Conservation (phyloP, 2,888 invertebrate genomes). For the Acanthopleura granulata region DNA sequence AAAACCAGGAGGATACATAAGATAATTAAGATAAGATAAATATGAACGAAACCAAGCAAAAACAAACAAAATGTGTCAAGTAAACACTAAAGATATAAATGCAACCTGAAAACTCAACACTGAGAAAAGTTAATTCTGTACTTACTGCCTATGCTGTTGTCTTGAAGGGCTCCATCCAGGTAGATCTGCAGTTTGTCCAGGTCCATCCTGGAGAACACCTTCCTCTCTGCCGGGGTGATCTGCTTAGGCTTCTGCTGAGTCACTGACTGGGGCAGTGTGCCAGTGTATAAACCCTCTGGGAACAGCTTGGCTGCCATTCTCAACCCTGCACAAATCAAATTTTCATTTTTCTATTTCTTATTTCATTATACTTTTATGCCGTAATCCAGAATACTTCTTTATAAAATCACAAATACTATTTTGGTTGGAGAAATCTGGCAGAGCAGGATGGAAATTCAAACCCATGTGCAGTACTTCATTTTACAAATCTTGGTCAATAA, state of each 20-base stretch:
- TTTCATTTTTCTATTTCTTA: too few species aligned
- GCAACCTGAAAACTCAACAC: background rate
- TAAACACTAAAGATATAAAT: background rate
- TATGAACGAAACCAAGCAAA: too few species aligned
- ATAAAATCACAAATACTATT: too few species aligned
- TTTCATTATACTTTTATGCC: too few species aligned
- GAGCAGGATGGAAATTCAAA: too few species aligned
- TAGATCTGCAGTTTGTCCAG: slow-evolving; percentile 54
- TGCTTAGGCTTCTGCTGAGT: slow-evolving; percentile 27
- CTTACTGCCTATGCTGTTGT: slow-evolving; percentile 63
- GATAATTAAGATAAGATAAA: too few species aligned
- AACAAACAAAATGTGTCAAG: too few species aligned
- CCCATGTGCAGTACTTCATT: too few species aligned
- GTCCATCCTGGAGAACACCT: slow-evolving; percentile 48
- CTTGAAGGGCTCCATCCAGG: slow-evolving; percentile 54
- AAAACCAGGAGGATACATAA: too few species aligned
- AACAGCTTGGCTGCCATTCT: slow-evolving; percentile 65
- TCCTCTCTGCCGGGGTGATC: slow-evolving; percentile 32
- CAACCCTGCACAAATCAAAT: slow-evolving; percentile 52
- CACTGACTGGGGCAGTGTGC: slow-evolving; percentile 54
- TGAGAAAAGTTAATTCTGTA: slow-evolving; percentile 12
- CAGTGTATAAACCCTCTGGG: slow-evolving; percentile 66
- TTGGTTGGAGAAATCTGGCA: too few species aligned
- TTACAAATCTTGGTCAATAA: too few species aligned
- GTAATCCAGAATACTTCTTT: too few species aligned